Percentiles rank a stretch among this genome's conserved stretches.
phyloP scores from a whole-genome alignment of 2,113 vertebrate genomes.

The Emydura subglobosa region DNA sequence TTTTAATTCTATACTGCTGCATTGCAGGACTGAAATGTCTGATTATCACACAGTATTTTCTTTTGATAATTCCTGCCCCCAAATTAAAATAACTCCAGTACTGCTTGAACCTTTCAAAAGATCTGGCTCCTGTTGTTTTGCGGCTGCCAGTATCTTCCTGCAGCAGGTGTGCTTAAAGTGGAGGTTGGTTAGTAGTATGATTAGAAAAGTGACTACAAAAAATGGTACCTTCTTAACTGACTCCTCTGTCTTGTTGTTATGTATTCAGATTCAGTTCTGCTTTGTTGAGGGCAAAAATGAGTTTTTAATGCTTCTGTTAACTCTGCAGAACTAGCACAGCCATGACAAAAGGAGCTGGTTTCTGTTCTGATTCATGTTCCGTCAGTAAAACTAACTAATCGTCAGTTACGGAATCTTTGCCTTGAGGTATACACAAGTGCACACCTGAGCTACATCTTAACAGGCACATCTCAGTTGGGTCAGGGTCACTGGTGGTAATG shows the following conservation, averaged over 20 bases:
- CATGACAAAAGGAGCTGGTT: not conserved
- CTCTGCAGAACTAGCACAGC: not conserved
- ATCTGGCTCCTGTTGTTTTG: not conserved
- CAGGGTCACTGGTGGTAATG: not conserved
- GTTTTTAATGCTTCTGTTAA: not conserved
- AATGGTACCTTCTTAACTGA: conserved; percentile 4
- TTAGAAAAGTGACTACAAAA: conserved; percentile 29
- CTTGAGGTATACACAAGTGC: not conserved
- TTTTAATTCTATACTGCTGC: conserved; percentile 46
- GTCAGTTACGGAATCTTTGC: not conserved
- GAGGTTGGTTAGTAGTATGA: not conserved
- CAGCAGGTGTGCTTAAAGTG: conserved; percentile 30
- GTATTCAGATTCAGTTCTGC: not conserved
- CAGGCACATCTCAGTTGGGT: not conserved
- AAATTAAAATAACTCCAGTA: conserved; percentile 28
- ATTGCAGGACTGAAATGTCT: conserved; percentile 70
- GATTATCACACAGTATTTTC: conserved; percentile 60
- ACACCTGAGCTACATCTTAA: not conserved
- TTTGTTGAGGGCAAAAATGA: not conserved
- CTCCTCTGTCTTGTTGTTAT: not conserved
- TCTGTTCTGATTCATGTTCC: not conserved
- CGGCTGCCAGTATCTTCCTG: not conserved
- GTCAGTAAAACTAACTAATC: not conserved
- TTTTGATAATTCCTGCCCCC: conserved; percentile 39
- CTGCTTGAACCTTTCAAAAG: not conserved